Evolutionary conservation across 1,140 invertebrate genomes (phyloP).

Genomic region (Rhopalosiphum maidis): DNA sequence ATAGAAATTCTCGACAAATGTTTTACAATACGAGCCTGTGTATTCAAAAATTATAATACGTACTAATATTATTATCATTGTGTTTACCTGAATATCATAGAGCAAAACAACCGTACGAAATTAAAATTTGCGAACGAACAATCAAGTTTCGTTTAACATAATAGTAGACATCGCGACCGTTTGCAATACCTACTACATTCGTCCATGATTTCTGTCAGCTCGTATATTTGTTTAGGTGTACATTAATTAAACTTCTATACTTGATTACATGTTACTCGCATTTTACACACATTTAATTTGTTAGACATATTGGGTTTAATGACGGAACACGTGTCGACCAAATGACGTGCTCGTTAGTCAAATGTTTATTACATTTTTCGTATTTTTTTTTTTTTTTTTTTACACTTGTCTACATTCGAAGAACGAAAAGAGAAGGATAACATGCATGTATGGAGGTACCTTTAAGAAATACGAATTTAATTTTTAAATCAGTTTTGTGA

Average conservation of each 20-base stretch:
- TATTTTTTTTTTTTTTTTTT: neutral
- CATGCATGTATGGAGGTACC: neutral
- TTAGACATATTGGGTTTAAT: neutral
- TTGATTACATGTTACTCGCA: neutral
- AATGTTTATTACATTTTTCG: neutral
- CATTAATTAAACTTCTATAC: neutral
- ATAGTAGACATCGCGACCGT: neutral
- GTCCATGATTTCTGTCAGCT: slow-evolving; percentile 26
- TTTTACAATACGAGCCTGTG: neutral
- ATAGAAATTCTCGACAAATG: neutral
- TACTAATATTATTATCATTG: neutral
- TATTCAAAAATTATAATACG: neutral
- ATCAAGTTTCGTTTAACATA: neutral
- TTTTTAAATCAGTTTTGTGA: neutral
- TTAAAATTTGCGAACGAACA: neutral
- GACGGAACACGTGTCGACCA: slow-evolving; percentile 3
- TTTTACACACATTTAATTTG: neutral
- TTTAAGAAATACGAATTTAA: neutral
- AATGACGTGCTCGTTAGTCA: neutral
- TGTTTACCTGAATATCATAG: neutral
- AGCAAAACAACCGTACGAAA: neutral
- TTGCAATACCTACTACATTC: neutral
- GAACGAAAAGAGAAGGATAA: neutral
- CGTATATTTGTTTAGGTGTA: slow-evolving; percentile 29
- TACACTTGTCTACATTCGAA: neutral